A percentile compares a stretch with the other conserved stretches of the same genome.
These are phyloP conservation scores for Saccostrea cuccullata DNA, from an alignment of 1,140 invertebrate species.

Conservation along the genomic window DNA sequence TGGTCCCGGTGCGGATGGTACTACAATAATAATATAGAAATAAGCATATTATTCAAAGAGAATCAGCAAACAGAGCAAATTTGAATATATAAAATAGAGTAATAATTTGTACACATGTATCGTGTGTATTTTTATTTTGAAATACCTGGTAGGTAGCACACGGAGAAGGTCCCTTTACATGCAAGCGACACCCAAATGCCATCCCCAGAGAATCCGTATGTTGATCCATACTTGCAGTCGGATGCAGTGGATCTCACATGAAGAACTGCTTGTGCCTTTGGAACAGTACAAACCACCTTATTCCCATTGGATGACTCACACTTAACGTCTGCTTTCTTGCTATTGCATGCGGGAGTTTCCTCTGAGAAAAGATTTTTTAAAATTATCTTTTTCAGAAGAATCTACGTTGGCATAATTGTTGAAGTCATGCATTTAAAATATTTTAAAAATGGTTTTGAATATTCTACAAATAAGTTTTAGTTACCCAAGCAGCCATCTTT, in stretches of 20 bases:
- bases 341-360: not conserved
- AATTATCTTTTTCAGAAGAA: not conserved
- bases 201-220: not conserved
- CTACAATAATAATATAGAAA: not conserved
- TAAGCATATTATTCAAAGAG: not conserved
- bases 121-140: not conserved
- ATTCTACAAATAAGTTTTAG: not conserved
- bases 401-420: not conserved
- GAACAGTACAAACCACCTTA: not conserved
- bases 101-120: not conserved
- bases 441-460: not conserved
- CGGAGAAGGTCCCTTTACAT: not conserved
- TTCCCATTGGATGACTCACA: not conserved
- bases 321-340: not conserved
- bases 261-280: not conserved
- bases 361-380: not conserved
- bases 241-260: not conserved
- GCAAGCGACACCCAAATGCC: slow-evolving; percentile 14
- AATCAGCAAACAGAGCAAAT: not conserved
- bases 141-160: slow-evolving; percentile 11
- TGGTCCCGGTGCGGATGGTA: not conserved
- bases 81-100: not conserved
- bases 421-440: not conserved
- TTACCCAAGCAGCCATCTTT: not conserved
- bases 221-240: not conserved